These are phyloP conservation scores for Lytechinus variegatus DNA, from an alignment of 35 echinoderm and acorn worm species.

Conservation along the genomic window DNA sequence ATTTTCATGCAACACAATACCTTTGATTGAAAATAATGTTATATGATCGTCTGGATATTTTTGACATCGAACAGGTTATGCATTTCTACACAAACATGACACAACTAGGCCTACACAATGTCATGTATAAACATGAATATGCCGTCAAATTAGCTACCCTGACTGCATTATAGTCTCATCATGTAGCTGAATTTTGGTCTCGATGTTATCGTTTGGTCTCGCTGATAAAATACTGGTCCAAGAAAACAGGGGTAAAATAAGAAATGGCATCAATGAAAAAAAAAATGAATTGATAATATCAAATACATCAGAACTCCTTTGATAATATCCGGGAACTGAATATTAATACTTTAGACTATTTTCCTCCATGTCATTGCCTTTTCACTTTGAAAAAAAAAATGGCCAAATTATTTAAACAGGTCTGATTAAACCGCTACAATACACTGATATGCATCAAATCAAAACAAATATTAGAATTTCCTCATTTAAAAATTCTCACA, in stretches of 20 bases:
- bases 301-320: too few species aligned
- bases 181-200: neutral
- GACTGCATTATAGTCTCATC: neutral
- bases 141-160: neutral
- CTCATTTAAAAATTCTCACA: too few species aligned
- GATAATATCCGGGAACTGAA: too few species aligned
- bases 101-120: too few species aligned
- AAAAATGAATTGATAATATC: neutral
- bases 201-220: neutral
- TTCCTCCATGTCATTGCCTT: too few species aligned
- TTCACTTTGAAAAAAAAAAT: too few species aligned
- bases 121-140: neutral
- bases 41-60: neutral
- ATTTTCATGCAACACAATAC: neutral
- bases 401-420: neutral
- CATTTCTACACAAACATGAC: neutral
- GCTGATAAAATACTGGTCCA: neutral
- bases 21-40: neutral
- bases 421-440: neutral
- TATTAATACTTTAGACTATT: too few species aligned
- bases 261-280: neutral
- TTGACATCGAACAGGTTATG: neutral
- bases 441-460: too few species aligned
- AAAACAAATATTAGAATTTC: too few species aligned
- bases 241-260: neutral